phyloP scores from a whole-genome alignment of 2,888 invertebrate species.

The Ichneumoninae sp. region DNA sequence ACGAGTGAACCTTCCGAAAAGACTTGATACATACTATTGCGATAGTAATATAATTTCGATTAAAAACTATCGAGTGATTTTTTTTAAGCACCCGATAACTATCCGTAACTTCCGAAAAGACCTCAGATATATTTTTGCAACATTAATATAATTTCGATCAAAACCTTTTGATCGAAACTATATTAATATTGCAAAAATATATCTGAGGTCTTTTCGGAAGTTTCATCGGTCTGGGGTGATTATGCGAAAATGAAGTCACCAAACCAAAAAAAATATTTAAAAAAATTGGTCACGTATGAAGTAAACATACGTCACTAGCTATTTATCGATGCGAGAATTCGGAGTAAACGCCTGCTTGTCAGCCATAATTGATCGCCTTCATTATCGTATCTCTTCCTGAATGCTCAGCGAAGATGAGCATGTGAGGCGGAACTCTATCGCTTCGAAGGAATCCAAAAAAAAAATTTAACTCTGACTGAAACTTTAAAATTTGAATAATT shows the following conservation, averaged over 20 bases:
- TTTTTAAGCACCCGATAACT: no score
- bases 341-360: constrained; percentile 6
- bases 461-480: not conserved
- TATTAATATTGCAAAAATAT: not conserved
- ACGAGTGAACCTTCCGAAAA: constrained; percentile 29
- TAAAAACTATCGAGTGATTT: not conserved
- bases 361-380: constrained; percentile 28
- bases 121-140: not conserved
- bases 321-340: not conserved
- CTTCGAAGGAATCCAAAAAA: constrained; percentile 1
- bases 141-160: not conserved
- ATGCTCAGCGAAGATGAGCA: not conserved
- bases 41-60: not conserved
- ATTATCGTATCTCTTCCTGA: not conserved
- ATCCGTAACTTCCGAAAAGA: constrained; percentile 13
- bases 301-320: not conserved
- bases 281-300: not conserved
- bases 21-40: not conserved
- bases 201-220: constrained; percentile 18
- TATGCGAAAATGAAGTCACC: constrained; percentile 43
- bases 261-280: not conserved
- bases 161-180: not conserved
- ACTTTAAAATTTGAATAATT: not conserved
- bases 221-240: constrained; percentile 23
- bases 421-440: not conserved